Evolutionary conservation across 2,113 vertebrate species (phyloP).

Genomic region (Gopherus evgoodei): DNA sequence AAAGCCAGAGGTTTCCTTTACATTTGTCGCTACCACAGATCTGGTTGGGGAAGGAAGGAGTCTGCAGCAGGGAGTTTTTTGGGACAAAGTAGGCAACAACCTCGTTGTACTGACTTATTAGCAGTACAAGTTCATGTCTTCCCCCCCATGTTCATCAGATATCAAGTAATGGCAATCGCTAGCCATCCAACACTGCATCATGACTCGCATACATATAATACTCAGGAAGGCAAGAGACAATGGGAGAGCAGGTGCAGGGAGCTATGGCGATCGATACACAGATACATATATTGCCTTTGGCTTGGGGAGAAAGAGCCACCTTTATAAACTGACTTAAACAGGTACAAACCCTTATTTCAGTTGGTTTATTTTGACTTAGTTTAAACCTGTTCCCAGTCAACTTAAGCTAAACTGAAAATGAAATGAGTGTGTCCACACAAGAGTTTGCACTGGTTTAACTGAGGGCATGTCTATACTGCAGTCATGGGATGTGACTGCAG

Average conservation of each 20-base stretch:
- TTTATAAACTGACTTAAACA: neutral
- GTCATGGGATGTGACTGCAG: neutral
- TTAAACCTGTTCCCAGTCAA: neutral
- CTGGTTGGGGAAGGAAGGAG: neutral
- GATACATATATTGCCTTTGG: neutral
- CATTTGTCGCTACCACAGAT: neutral
- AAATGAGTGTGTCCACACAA: rapidly evolving
- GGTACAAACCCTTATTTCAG: neutral
- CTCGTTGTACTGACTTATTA: rapidly evolving
- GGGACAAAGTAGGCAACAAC: neutral
- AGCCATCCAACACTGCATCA: rapidly evolving
- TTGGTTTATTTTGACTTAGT: neutral
- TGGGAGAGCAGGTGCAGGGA: neutral
- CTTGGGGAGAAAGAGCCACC: neutral
- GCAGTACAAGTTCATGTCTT: neutral
- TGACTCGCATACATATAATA: rapidly evolving
- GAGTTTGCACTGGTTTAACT: neutral
- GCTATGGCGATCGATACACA: neutral
- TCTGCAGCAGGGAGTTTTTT: neutral
- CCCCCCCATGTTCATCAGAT: neutral
- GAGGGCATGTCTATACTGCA: neutral
- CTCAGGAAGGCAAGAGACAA: neutral
- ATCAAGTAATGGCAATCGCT: neutral
- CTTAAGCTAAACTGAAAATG: neutral
- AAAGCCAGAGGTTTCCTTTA: rapidly evolving